Evolutionary conservation across 2,113 vertebrate genomes (phyloP).

Genomic region (Xiphorhynchus elegans): DNA sequence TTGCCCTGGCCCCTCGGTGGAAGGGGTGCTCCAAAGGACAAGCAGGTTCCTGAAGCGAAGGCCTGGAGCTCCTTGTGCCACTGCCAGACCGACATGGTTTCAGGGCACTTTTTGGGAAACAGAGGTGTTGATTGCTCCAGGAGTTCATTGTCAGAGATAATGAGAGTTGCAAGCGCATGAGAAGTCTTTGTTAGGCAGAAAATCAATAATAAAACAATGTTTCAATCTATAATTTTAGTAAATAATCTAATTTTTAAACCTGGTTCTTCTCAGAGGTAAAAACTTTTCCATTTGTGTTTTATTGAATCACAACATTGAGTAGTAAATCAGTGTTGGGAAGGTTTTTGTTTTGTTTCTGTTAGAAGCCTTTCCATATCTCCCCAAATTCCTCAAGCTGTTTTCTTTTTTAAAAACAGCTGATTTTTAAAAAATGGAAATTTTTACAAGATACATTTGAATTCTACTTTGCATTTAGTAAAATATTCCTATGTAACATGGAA

Average conservation of each 20-base stretch:
- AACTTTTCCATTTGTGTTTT: background rate
- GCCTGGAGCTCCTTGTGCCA: background rate
- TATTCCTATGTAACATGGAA: background rate
- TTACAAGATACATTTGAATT: background rate
- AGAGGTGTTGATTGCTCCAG: background rate
- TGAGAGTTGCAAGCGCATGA: background rate
- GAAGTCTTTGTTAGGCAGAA: background rate
- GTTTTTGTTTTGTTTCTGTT: background rate
- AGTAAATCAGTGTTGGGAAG: background rate
- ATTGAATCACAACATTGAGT: background rate
- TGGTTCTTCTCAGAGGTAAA: background rate
- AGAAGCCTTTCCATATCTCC: background rate
- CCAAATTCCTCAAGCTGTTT: background rate
- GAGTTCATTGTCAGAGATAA: background rate
- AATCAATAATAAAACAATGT: background rate
- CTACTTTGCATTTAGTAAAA: background rate
- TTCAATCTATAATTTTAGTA: background rate
- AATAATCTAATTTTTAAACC: background rate
- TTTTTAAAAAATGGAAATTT: background rate
- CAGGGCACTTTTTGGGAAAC: background rate
- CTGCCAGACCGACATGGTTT: background rate
- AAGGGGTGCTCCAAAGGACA: background rate
- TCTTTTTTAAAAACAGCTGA: background rate
- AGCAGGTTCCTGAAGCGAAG: conserved; percentile 7
- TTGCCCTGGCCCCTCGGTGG: background rate